Evolutionary conservation across 2,888 invertebrate species (phyloP), one percentile per base, ranked within the genome.

Genomic region (Tribolium freemani): DNA sequence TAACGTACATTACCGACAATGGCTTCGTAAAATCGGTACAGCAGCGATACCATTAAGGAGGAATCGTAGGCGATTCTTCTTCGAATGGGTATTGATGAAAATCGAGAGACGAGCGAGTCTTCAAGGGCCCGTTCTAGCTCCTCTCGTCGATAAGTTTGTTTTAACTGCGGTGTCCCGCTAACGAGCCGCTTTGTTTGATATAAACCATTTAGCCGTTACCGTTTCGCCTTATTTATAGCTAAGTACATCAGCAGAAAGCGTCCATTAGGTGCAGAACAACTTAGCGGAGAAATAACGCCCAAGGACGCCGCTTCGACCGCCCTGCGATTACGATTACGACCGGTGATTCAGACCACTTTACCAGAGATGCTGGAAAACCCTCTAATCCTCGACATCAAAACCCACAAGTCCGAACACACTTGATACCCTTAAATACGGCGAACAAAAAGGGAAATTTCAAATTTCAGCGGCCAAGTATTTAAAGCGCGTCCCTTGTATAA

Each of bases 251-350:
- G 80, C 77, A 78, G 78, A 80, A 79, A 78, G 79, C 82, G 76
- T 82, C 83, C 82, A 83, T 83, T 83, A 83, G 75, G 76, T 79
- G 75, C 79, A 81, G 79, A 76, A 76, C 73, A 77, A 75, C 75
- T 74, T 73, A 76, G 79, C 78, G 75, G 73, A 81, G 81, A 76
- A 78, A 81, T 77, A 79, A 79, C 77, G 73, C 74, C 79, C 81
- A 80, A 81, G 80, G 82, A 79, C 80, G 79, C 69, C 76, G 72
- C 72, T 63, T 51, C 54, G 45, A 51, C 70, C 76, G 71, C 71
- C 72, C 68, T 51, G 71, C 81, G 81, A 82, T 83, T 82, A 83
- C 82, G 82, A 82, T 83, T 83, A 83, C 81, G 81, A 80, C 79
- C 78, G 77, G 80, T 80, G 79, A 82, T 83, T 73, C 81, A 78